phyloP scores from a whole-genome alignment of 1,140 invertebrate species.

The Drosophila navojoa region DNA sequence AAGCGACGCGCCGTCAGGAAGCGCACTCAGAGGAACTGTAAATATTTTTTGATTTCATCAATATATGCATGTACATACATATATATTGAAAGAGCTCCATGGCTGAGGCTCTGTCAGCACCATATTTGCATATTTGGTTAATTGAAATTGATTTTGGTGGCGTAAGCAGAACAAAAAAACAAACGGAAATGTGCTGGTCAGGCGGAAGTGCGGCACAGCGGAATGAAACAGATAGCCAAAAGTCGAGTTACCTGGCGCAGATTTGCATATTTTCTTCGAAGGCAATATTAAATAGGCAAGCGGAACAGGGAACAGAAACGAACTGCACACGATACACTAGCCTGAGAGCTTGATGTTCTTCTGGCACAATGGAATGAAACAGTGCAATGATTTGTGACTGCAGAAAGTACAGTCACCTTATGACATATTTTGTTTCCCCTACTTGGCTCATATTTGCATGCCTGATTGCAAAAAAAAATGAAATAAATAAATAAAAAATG shows the following conservation, averaged over 20 bases:
- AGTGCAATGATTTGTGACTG: too few relatives aligned
- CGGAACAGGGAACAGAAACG: too few relatives aligned
- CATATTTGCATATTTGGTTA: conserved; percentile 68
- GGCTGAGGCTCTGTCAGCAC: neutral
- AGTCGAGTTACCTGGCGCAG: too few relatives aligned
- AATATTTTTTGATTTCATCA: conserved; percentile 8
- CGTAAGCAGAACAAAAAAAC: conserved; percentile 11
- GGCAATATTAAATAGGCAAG: too few relatives aligned
- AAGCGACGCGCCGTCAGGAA: conserved; percentile 9
- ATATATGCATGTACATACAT: conserved; percentile 13
- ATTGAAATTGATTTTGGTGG: conserved; percentile 73
- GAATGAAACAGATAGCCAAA: neutral
- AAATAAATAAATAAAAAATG: too few relatives aligned
- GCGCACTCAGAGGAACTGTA: neutral
- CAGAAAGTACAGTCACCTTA: conserved; percentile 5
- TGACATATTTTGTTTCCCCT: too few relatives aligned
- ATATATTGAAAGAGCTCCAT: conserved; percentile 4
- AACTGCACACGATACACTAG: too few relatives aligned
- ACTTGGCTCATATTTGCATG: too few relatives aligned
- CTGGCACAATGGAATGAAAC: neutral
- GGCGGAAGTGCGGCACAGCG: neutral
- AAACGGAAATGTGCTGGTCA: neutral
- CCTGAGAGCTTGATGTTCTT: too few relatives aligned
- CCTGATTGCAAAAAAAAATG: too few relatives aligned
- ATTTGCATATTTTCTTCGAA: too few relatives aligned